A percentile compares a stretch with the other conserved stretches of the same genome.
Conservation (phyloP, 2,888 invertebrate species). For the Philereme transversata region DNA sequence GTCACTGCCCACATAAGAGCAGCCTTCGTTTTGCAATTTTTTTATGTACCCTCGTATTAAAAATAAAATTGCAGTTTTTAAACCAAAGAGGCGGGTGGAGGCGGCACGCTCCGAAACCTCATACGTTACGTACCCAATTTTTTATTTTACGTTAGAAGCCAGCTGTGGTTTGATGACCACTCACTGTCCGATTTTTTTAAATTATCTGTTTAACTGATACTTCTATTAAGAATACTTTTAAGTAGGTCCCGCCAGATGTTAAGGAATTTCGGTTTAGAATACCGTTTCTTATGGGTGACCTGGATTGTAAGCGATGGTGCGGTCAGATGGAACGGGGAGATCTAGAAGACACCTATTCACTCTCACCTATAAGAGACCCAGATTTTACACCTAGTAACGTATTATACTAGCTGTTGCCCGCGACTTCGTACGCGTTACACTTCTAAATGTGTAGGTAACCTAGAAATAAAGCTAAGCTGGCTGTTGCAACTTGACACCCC, state of each 20-base stretch:
- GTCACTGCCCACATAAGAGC: conserved; percentile 52
- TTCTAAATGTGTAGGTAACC: too few species aligned
- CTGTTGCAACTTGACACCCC: too few species aligned
- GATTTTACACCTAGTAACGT: not conserved
- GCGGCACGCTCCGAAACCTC: conserved; percentile 76
- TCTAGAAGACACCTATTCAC: too few species aligned
- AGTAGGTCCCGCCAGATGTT: conserved; percentile 26
- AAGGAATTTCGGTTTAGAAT: conserved; percentile 12
- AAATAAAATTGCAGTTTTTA: conserved; percentile 61
- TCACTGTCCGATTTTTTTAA: conserved; percentile 62
- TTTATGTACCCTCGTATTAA: conserved; percentile 44
- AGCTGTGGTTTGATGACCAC: conserved; percentile 81
- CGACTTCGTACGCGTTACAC: too few species aligned
- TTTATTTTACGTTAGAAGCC: conserved; percentile 53
- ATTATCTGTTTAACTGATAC: conserved; percentile 65
- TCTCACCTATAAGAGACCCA: not conserved
- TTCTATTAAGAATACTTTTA: conserved; percentile 60
- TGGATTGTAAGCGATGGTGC: too few species aligned
- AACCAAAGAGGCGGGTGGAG: conserved; percentile 65
- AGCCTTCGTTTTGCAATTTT: conserved; percentile 44
- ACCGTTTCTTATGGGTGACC: too few species aligned
- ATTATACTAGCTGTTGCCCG: too few species aligned
- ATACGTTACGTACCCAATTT: conserved; percentile 60
- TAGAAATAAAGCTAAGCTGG: too few species aligned
- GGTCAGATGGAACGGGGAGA: too few species aligned